Evolutionary conservation across 2,888 invertebrate genomes (phyloP).

Genomic region (Cecidostiba fungosa): DNA sequence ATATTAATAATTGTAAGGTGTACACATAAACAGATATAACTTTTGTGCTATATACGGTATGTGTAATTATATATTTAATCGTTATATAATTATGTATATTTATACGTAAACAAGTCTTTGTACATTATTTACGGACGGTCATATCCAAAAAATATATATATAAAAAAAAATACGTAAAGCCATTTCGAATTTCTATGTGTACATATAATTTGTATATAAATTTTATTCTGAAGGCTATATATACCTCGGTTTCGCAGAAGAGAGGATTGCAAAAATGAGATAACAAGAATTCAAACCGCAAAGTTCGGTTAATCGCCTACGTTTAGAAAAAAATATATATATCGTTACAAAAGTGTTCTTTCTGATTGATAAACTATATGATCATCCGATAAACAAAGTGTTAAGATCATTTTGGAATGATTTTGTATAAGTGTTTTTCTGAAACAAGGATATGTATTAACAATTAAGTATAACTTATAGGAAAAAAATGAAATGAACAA

Average conservation of each 20-base stretch:
- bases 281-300: not conserved
- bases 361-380: slow-evolving; percentile 40
- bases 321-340: slow-evolving; percentile 29
- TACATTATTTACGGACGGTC: slow-evolving; percentile 37
- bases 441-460: slow-evolving; percentile 44
- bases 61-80: slow-evolving; percentile 48
- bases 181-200: slow-evolving; percentile 13
- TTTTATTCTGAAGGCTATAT: slow-evolving; percentile 9
- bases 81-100: slow-evolving; percentile 49
- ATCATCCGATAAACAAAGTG: slow-evolving; percentile 7
- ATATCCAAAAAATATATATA: slow-evolving; percentile 27
- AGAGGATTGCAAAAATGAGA: not conserved
- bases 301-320: slow-evolving; percentile 26
- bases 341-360: slow-evolving; percentile 53
- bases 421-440: slow-evolving; percentile 64
- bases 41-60: slow-evolving; percentile 36
- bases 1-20: slow-evolving; percentile 32
- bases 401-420: slow-evolving; percentile 51
- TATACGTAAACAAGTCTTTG: slow-evolving; percentile 39
- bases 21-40: slow-evolving; percentile 30
- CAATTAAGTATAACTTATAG: slow-evolving; percentile 61
- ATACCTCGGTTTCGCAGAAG: not conserved
- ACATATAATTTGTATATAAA: slow-evolving; percentile 49
- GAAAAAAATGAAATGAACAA: slow-evolving; percentile 55
- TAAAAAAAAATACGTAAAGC: slow-evolving; percentile 31